Conservation (phyloP, 53 echinoderm and acorn worm genomes). For the Antedon mediterranea region DNA sequence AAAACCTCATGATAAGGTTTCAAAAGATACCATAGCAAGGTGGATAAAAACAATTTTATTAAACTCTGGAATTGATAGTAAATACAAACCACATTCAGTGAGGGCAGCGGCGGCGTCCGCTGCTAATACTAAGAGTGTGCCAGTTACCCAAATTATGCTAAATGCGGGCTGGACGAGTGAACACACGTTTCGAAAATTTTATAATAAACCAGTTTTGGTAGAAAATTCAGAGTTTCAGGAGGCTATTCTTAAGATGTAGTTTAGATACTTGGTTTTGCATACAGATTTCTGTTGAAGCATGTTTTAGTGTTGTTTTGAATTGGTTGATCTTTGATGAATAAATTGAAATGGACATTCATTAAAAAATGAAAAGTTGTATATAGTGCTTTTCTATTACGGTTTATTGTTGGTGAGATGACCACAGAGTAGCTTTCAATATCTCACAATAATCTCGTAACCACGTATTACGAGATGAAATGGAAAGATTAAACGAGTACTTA, state of each 20-base stretch:
- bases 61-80: too few species aligned
- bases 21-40: constrained; percentile 12
- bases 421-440: not conserved
- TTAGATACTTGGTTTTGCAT: not conserved
- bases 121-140: not conserved
- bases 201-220: not conserved
- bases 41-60: constrained; percentile 2
- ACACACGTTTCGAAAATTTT: not conserved
- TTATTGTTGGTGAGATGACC: too few species aligned
- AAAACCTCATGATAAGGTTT: constrained; percentile 20
- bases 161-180: not conserved
- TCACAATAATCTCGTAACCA: not conserved
- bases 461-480: not conserved
- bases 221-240: not conserved
- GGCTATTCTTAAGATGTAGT: not conserved
- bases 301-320: too few species aligned
- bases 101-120: not conserved
- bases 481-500: constrained; percentile 2
- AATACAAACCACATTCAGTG: not conserved
- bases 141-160: not conserved
- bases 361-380: too few species aligned
- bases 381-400: too few species aligned
- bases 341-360: too few species aligned
- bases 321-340: too few species aligned
- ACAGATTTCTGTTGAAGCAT: too few species aligned